Evolutionary conservation across 2,888 invertebrate species (phyloP).

Genomic region (Harpalus rufipes): DNA sequence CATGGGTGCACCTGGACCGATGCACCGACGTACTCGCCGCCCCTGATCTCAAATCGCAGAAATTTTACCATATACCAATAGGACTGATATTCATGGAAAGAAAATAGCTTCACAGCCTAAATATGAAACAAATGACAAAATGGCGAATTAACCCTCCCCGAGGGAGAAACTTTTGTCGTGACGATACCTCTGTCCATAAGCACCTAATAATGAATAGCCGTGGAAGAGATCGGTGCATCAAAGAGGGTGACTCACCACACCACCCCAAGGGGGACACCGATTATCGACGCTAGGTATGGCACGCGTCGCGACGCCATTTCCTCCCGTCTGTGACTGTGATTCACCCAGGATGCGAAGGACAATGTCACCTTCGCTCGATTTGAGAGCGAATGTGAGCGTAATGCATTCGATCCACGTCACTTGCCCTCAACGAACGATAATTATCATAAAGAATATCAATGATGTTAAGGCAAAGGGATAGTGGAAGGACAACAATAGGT

Average conservation of each 20-base stretch:
- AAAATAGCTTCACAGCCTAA: no score
- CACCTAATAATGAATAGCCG: constrained; percentile 53
- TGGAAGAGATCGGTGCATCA: constrained; percentile 31
- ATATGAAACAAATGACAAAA: no score
- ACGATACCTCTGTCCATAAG: constrained; percentile 42
- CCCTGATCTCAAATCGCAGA: no score
- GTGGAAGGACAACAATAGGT: constrained; percentile 37
- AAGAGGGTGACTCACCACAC: constrained; percentile 47
- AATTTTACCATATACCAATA: no score
- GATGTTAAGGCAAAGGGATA: background rate
- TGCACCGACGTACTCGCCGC: no score
- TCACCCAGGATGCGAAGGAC: constrained; percentile 75
- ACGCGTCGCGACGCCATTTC: constrained; percentile 53
- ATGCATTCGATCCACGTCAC: constrained; percentile 42
- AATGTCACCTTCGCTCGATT: constrained; percentile 70
- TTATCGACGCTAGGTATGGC: constrained; percentile 50
- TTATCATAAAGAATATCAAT: constrained; percentile 44
- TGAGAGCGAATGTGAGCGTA: constrained; percentile 10
- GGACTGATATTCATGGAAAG: no score
- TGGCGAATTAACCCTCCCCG: background rate
- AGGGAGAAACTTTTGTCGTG: constrained; percentile 9
- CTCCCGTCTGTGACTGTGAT: constrained; percentile 73
- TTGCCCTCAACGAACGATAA: background rate
- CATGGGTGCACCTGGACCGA: no score
- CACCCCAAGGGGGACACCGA: constrained; percentile 33